Conservation (phyloP, 2,797 vertebrate genomes). For the Protosalanx chinensis region DNA sequence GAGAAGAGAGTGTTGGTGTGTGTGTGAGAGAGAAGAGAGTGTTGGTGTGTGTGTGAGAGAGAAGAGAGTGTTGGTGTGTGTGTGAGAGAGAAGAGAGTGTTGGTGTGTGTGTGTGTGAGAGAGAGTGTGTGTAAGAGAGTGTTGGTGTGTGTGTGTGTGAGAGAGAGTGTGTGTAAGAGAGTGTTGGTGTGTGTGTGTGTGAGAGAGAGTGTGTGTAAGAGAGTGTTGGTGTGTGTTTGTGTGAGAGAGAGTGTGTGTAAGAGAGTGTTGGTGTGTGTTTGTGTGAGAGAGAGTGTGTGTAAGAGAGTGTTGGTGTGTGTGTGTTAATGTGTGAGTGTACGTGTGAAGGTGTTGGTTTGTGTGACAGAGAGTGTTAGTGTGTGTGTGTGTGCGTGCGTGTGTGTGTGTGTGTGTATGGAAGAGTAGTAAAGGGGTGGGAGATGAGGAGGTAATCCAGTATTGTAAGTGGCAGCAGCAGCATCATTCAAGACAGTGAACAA, state of each 20-base stretch:
- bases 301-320: neutral
- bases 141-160: neutral
- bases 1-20: neutral
- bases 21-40: neutral
- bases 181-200: too few relatives aligned
- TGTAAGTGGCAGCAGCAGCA: neutral
- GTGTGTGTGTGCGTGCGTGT: too few relatives aligned
- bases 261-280: neutral
- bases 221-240: neutral
- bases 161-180: neutral
- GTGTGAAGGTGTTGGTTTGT: neutral
- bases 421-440: neutral
- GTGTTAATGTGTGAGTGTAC: neutral
- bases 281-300: neutral
- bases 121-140: neutral
- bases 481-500: neutral
- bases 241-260: neutral
- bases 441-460: neutral
- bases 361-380: too few relatives aligned
- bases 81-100: too few relatives aligned
- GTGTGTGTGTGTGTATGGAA: neutral
- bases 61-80: neutral
- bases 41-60: neutral
- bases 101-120: neutral
- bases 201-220: neutral